Evolutionary conservation across 2,797 vertebrate species (phyloP).

Genomic region (Anniella stebbinsi): DNA sequence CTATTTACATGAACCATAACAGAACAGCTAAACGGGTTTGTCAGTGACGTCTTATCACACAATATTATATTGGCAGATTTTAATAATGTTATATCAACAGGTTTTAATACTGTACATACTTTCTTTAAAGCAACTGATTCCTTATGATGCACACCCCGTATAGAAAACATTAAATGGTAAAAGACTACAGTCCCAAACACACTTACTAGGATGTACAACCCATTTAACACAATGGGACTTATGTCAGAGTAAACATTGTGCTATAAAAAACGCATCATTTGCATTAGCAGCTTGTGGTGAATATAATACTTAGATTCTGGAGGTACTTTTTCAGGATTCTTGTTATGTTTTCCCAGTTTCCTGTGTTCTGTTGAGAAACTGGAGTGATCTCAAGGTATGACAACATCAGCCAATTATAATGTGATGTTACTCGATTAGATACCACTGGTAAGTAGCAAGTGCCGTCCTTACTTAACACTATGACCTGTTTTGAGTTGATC

Average conservation of each 20-base stretch:
- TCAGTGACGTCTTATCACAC: neutral
- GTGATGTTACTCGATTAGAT: neutral
- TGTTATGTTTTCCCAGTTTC: neutral
- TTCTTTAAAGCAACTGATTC: slow-evolving; percentile 8
- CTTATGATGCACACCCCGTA: neutral
- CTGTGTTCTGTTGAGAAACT: neutral
- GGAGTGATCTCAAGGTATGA: neutral
- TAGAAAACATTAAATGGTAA: neutral
- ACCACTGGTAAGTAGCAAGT: neutral
- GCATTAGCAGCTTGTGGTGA: neutral
- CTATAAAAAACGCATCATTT: neutral
- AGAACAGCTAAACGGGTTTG: slow-evolving; percentile 4
- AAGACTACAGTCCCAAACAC: neutral
- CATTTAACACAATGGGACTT: neutral
- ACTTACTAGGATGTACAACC: neutral
- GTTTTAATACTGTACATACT: neutral
- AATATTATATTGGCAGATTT: neutral
- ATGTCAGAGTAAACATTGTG: neutral
- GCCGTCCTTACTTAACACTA: neutral
- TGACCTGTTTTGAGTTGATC: neutral
- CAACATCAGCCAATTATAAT: neutral
- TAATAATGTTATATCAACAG: neutral
- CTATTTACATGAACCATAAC: neutral
- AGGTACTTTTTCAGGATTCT: neutral
- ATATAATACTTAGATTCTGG: neutral